phyloP scores from a whole-genome alignment of 2,113 vertebrate genomes.

The Polypterus bichir region DNA sequence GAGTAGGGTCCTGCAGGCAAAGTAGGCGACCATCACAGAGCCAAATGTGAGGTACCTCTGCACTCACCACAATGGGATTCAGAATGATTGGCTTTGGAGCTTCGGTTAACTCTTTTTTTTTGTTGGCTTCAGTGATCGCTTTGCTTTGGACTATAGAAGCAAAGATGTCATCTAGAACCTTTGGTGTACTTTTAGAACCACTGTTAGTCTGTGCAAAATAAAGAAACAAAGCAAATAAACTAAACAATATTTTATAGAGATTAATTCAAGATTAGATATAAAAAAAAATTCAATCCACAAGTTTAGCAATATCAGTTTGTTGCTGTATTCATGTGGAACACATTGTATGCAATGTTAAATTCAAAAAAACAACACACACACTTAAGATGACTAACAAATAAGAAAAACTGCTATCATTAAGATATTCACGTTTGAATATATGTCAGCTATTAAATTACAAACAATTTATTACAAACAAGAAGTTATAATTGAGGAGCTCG shows the following conservation, averaged over 20 bases:
- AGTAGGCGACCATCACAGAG: slow-evolving; percentile 55
- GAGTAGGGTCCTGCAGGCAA: slow-evolving; percentile 59
- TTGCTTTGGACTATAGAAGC: slow-evolving; percentile 60
- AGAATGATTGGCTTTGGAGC: slow-evolving; percentile 33
- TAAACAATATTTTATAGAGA: neutral
- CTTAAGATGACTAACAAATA: too few species aligned
- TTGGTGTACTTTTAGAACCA: slow-evolving; percentile 56
- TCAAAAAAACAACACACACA: too few species aligned
- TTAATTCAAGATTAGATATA: neutral
- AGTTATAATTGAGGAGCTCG: too few species aligned
- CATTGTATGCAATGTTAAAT: too few species aligned
- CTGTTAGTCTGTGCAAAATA: slow-evolving; percentile 44
- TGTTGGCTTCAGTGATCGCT: slow-evolving; percentile 39
- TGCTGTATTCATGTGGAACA: too few species aligned
- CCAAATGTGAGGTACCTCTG: slow-evolving; percentile 65
- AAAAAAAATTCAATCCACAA: neutral
- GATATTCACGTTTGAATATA: too few species aligned
- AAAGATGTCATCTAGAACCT: slow-evolving; percentile 66
- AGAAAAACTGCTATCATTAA: too few species aligned
- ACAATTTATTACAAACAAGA: too few species aligned
- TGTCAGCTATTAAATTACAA: too few species aligned
- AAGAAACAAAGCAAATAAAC: neutral
- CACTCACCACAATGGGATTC: slow-evolving; percentile 52
- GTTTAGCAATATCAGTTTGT: neutral
- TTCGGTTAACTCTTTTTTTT: slow-evolving; percentile 35